Base-by-base conservation (phyloP, 1,140 invertebrate species). In the Neoseiulus cucumeris region DNA sequence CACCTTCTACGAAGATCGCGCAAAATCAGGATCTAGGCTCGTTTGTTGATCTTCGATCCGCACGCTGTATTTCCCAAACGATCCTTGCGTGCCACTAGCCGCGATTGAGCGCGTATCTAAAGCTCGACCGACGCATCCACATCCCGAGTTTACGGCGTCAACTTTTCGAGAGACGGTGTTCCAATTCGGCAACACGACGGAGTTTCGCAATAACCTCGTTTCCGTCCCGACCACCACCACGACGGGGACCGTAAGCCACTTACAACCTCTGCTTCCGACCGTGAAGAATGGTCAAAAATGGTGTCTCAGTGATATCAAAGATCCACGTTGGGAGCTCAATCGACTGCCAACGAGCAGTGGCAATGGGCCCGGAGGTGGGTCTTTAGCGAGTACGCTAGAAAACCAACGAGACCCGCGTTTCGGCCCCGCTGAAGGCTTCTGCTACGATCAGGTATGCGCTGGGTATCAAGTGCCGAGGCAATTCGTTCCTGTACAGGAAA, bases 121-220 rank as follows among this genome's bases (percentile, higher is more conserved):
- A 29, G 12, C 51, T 33, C 51, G 14, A 33, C 14, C 22, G 14
- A 25, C 33, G 25, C 14, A 17, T 59, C 22, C 25, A 9, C 22
- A 4, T 25, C 25, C 45, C 51, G 51, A 33, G 22, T 20, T 20
- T 25, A 28, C 45, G 45, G 28, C 45, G 18, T 6, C 51, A 59
- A 25, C 2, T 29, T 59, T 20, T 33, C 25, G 25, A 29, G 51
- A n/a, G 33, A 59, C 25, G 25, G 14, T 17, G 51, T 59, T 59
- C 33, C 22, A 59, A 29, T 25, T 59, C 51, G 51, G 17, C 51
- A 59, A 33, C 14, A 59, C 51, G 17, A 59, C 51, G 51, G 51
- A 59, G 51, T 59, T 59, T 59, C 51, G 51, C 51, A 33, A 33
- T 33, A 59, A 33, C 51, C 51, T 59, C 25, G 25, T 17, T n/a